Base-by-base conservation (phyloP, 2,113 vertebrate species). In the Ciconia boyciana region DNA sequence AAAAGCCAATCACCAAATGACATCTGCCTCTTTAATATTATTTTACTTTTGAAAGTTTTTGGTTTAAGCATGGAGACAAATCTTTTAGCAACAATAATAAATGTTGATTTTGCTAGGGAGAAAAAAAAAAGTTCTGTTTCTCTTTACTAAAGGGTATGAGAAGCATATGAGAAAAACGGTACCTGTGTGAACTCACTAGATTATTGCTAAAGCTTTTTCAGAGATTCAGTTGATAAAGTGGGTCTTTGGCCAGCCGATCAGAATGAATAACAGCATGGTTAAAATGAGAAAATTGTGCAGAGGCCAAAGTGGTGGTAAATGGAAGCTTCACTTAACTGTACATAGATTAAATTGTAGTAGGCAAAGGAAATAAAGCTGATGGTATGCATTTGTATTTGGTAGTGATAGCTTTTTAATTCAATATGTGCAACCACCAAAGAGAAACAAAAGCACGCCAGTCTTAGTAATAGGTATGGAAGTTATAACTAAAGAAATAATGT, bases 361-460 rank as follows among this genome's bases (percentile, higher is more conserved):
- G 64, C 43, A 85, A 43, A 81, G 72, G 65, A 90, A 95, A 95
- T 84, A 85, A 90, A 96, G 76, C 69, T 86, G 90, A 88, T 76
- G 51, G 74, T 70, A 34, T 76, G 80, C 70, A 79, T 76, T 93
- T 93, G 60, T 68, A 55, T 58, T 55, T 89, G 44, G 36, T 83
- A 68, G 52, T 43, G 85, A 96, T 64, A 52, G 88, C 88, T 93
- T 94, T 91, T 52, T 96, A 92, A 96, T 95, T 90, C 61, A 90
- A 79, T 93, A 92, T 65, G 32, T 51, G 76, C 46, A 95, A 69
- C 90, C 95, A 96, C 93, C 41, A 46, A 89, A 89, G 64, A 88
- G 65, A 58, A 93, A 62, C 71, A 78, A 91, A 86, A 92, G 41
- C 52, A 76, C 31, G 18, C 43, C 46, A 57, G 43, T 66, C 36